Evolutionary conservation across 2,888 invertebrate genomes (phyloP), one percentile per base, ranked within the genome.

Genomic region (Operophtera brumata): DNA sequence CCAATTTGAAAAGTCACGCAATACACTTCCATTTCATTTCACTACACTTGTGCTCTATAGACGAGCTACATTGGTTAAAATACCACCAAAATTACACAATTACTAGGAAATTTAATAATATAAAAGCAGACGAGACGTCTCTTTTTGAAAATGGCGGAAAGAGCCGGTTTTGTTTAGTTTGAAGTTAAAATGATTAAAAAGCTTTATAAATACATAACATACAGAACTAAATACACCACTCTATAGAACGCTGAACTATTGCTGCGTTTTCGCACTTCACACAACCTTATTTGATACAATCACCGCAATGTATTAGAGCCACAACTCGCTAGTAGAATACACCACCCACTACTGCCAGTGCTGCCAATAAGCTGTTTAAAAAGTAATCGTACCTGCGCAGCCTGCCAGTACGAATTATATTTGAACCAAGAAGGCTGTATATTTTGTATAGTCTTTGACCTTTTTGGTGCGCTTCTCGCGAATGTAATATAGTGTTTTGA

Each of bases 361-460:
- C n/a, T 34, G 51, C 30, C 47, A 34, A 25, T 13, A 46, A 35
- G 11, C 30, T 30, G 69, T 75, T 78, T 81, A 82, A 66, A 82
- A 78, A 69, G 72, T 73, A 76, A 75, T 77, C 69, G 56, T 59
- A 62, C 61, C 54, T 62, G 60, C 59, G 50, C 46, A 57, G 56
- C 66, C 71, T 62, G 77, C 74, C 82, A 83, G 83, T 83, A 64
- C 64, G 65, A 67, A 66, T 69, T 36, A 35, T 41, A 50, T 47
- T 51, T 36, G 13, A 46, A 52, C 45, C 48, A 57, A 59, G 56
- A 41, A 64, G 60, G 62, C 48, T 60, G 65, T 51, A 32, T 61
- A 30, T 26, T 55, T 39, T 47, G 9, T 1, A 25, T 37, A 36
- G 45, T 43, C 46, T 25, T 36, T 28, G 44, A 45, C 8, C 28